These are phyloP conservation scores for Sebastes fasciatus DNA, from an alignment of 2,113 vertebrate genomes.

Conservation along the genomic window DNA sequence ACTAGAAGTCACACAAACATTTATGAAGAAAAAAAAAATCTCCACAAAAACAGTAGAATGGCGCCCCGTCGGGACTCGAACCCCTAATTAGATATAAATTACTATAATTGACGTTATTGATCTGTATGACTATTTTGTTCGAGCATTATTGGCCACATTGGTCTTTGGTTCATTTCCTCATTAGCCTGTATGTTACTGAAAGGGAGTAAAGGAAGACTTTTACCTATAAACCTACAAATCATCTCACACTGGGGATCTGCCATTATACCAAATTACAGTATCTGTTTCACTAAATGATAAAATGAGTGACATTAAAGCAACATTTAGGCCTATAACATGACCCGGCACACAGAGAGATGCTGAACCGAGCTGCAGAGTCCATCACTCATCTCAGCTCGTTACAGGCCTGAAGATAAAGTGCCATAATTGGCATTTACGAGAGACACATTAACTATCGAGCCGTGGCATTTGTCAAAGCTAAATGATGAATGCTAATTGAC, in stretches of 20 bases:
- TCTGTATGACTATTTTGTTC: background rate
- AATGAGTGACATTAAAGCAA: background rate
- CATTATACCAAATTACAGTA: background rate
- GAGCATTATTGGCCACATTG: background rate
- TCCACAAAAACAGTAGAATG: background rate
- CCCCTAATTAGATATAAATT: background rate
- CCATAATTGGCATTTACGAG: constrained; percentile 30
- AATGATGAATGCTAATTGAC: constrained; percentile 5
- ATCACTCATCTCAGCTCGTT: background rate
- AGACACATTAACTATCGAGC: constrained; percentile 13
- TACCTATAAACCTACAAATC: background rate
- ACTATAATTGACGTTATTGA: background rate
- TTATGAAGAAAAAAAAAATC: too few species aligned
- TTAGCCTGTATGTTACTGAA: background rate
- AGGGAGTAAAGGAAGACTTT: background rate
- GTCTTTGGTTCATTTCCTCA: background rate
- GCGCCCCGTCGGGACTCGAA: too few species aligned
- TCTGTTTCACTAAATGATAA: background rate
- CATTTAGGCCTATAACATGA: background rate
- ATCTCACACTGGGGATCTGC: too few species aligned
- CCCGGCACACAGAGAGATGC: background rate
- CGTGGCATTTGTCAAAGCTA: background rate
- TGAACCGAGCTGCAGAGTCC: background rate
- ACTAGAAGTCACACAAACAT: too few species aligned
- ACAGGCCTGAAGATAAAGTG: background rate